phyloP scores from a whole-genome alignment of 2,113 vertebrate genomes.

The Petroica traversi region DNA sequence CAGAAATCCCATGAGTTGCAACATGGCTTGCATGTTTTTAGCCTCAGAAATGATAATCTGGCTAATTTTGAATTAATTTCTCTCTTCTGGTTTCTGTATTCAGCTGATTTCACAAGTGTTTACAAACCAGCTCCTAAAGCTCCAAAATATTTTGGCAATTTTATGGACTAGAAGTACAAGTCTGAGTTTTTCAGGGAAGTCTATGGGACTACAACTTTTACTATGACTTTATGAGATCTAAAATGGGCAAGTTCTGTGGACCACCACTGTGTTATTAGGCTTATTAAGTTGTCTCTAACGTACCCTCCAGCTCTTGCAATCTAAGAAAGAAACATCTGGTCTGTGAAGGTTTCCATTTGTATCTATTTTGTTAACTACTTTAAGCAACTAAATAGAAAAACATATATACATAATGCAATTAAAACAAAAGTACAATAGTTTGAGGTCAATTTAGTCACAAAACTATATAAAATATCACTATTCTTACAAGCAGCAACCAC shows the following conservation, averaged over 20 bases:
- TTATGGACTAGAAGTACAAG: neutral
- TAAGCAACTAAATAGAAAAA: neutral
- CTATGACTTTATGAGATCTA: neutral
- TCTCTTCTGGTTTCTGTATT: neutral
- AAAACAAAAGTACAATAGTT: neutral
- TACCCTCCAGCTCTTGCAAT: neutral
- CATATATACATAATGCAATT: neutral
- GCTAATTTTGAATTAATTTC: neutral
- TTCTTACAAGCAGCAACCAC: neutral
- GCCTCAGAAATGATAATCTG: neutral
- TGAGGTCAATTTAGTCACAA: neutral
- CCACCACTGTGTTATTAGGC: conserved; percentile 32
- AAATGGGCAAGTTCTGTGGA: neutral
- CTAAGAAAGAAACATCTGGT: conserved; percentile 42
- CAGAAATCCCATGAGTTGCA: neutral
- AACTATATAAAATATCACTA: neutral
- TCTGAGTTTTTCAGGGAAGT: neutral
- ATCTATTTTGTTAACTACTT: conserved; percentile 1
- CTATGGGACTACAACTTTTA: neutral
- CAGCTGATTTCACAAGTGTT: neutral
- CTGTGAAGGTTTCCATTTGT: conserved; percentile 12
- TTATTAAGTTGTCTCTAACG: conserved; percentile 24
- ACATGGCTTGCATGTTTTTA: neutral
- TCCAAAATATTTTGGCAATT: neutral
- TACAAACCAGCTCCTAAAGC: neutral